Evolutionary conservation across 2,797 vertebrate genomes (phyloP), one percentile per base, ranked within the genome.

Genomic region (Triplophysa bombifrons): DNA sequence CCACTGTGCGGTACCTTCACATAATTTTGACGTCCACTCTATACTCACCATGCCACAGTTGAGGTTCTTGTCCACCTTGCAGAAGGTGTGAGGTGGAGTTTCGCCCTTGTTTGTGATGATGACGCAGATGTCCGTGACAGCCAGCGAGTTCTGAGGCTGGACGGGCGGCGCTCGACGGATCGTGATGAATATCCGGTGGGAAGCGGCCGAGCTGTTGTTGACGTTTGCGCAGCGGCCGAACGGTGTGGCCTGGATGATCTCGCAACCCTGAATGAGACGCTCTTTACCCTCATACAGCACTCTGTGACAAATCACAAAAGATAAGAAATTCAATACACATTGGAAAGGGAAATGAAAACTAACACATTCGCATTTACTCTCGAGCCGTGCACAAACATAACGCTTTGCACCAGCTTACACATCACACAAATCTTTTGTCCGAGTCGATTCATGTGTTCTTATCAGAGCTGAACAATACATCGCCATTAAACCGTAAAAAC

Each of bases 201-300:
- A 97, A 34, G 90, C 95, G 56, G 95, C 90, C 0, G 96, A 98
- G 91, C 98, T 99, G 90, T 99, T 99, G 93, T 99, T 99, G 81
- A 99, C 96, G n/a, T 99, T 99, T 65, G 98, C 98, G 10, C 98
- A 99, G 61, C 97, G 97, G 71, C 98, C 98, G 0, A 96, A 99
- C 0, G 98, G 98, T 0, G 98, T 99, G 76, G 97, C 96, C 80
- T 96, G 95, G 80, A 99, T 94, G 88, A 98, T 94, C 89, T 99
- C 98, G 0, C 98, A 99, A 87, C 96, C 98, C 69, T 94, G 91
- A 87, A 98, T 98, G 25, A 99, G 86, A 7, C 96, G 94, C 27
- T 99, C 98, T 88, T 99, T 99, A 3, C 96, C 96, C 85, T 99
- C 98, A 44, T 99, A 97, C 2, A 99, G 90, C 78, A 99, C 96